Conservation (phyloP, 2,797 vertebrate species). For the Molossus alvarezi region DNA sequence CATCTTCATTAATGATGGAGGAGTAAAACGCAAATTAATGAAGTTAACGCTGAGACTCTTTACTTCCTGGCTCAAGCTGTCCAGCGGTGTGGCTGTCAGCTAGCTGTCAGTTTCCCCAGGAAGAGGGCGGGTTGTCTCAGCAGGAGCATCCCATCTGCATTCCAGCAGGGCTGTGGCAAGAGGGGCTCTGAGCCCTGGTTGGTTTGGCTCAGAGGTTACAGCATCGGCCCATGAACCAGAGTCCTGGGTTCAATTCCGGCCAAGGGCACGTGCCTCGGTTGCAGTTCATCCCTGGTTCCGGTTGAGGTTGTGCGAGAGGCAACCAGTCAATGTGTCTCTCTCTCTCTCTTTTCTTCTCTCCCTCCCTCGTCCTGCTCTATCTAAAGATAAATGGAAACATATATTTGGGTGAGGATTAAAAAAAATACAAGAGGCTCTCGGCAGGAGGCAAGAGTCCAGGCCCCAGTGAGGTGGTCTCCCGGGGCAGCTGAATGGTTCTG, state of each 20-base stretch:
- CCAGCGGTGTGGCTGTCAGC: background rate
- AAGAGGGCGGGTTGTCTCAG: background rate
- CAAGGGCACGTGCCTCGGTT: no score
- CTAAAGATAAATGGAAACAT: no score
- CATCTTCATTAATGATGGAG: background rate
- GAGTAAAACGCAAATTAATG: background rate
- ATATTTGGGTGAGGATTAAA: no score
- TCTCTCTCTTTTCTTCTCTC: no score
- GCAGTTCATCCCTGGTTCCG: no score
- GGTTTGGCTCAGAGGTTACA: no score
- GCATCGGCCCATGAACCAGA: no score
- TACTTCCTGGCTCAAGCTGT: constrained; percentile 23
- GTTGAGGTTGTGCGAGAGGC: no score
- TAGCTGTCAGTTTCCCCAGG: background rate
- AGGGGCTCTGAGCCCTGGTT: background rate
- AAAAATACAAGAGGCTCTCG: background rate
- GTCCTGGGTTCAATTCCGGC: no score
- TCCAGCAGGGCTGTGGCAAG: background rate
- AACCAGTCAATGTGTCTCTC: no score
- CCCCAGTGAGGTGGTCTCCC: background rate
- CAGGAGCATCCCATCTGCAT: background rate
- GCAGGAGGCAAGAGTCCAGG: background rate
- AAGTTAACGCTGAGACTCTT: constrained; percentile 26
- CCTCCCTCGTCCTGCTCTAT: no score
- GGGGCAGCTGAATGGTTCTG: background rate